Conservation (phyloP, 1,140 invertebrate genomes). For the Hycleus cichorii region DNA sequence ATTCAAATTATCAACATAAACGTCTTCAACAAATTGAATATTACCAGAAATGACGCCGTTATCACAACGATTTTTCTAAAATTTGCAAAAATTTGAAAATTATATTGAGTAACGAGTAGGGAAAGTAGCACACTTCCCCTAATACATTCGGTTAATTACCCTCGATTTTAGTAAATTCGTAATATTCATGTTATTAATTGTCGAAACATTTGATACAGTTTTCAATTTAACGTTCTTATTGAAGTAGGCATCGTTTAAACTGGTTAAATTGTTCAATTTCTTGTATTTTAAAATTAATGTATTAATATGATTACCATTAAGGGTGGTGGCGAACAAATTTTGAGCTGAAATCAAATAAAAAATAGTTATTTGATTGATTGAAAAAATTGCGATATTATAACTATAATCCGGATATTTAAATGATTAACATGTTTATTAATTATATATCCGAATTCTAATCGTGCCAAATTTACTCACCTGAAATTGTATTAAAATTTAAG, state of each 20-base stretch:
- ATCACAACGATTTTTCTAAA: background rate
- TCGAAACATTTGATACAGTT: constrained; percentile 22
- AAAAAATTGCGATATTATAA: too few relatives aligned
- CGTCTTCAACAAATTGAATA: constrained; percentile 17
- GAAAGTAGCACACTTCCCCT: background rate
- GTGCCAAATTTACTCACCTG: constrained; percentile 19
- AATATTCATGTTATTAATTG: constrained; percentile 27
- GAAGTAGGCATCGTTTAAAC: constrained; percentile 4
- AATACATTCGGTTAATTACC: constrained; percentile 12
- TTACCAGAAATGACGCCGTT: constrained; percentile 9
- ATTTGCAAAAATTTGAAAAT: background rate
- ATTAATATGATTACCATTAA: constrained; percentile 16
- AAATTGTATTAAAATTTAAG: constrained; percentile 25
- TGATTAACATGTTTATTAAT: too few relatives aligned
- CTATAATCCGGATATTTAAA: too few relatives aligned
- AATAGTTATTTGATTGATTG: too few relatives aligned
- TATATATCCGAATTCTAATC: background rate
- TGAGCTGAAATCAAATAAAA: constrained; percentile 21
- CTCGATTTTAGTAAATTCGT: constrained; percentile 15
- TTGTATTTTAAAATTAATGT: background rate
- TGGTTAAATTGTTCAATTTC: background rate
- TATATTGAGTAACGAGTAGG: too few relatives aligned
- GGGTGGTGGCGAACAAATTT: constrained; percentile 19
- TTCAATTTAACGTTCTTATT: constrained; percentile 26
- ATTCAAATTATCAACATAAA: constrained; percentile 21